Percentiles rank a stretch among this genome's conserved stretches.
Conservation (phyloP, 2,888 invertebrate genomes). For the Drosophila pseudotalamancana region DNA sequence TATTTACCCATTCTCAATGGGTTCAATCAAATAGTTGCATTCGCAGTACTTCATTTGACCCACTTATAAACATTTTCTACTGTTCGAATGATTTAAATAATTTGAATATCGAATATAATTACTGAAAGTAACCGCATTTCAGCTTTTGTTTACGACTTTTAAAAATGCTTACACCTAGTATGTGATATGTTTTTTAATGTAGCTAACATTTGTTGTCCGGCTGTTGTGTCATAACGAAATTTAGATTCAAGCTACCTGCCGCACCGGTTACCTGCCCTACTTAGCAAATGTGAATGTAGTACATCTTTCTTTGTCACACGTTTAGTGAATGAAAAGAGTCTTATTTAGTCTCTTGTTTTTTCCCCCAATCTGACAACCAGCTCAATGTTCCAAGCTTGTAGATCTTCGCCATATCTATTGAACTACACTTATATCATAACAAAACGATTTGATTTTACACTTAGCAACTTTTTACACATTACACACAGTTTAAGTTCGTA, state of each 20-base stretch:
- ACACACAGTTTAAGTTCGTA: no score
- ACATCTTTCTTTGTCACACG: conserved; percentile 1
- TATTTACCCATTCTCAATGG: no score
- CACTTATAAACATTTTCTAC: no score
- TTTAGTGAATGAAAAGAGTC: background rate
- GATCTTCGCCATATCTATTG: no score
- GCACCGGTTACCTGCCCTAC: conserved; percentile 19
- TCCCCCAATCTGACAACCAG: no score
- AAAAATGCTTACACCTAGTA: conserved; percentile 41
- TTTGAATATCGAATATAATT: conserved; percentile 2
- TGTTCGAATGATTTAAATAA: background rate
- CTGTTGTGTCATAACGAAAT: conserved; percentile 58
- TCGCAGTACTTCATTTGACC: no score
- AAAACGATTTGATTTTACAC: no score
- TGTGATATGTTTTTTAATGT: conserved; percentile 46
- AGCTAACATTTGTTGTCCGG: conserved; percentile 4
- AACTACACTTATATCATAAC: no score
- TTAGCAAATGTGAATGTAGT: conserved; percentile 23
- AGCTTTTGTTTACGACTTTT: conserved; percentile 19
- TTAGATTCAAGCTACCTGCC: conserved; percentile 19
- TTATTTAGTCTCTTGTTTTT: background rate
- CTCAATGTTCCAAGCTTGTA: no score
- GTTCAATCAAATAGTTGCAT: no score
- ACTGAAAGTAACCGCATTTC: background rate
- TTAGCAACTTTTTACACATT: no score